phyloP scores from a whole-genome alignment of 2,797 vertebrate genomes.

The Falco biarmicus region DNA sequence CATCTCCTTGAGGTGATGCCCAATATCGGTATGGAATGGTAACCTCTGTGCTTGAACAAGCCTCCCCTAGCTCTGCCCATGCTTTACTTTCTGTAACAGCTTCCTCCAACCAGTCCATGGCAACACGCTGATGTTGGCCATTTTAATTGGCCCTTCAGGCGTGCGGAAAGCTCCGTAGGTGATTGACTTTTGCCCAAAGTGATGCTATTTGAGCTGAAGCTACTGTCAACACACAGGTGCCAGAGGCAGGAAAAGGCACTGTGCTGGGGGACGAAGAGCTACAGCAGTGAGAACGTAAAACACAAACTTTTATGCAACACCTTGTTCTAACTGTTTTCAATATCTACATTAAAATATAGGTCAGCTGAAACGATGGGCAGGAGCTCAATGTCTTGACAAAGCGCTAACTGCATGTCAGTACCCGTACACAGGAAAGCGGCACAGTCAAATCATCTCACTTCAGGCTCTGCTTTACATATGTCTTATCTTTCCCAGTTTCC shows the following conservation, averaged over 20 bases:
- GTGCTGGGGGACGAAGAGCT: fast-evolving
- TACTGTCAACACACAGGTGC: neutral
- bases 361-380: neutral
- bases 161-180: neutral
- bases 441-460: neutral
- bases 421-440: neutral
- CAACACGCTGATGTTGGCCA: neutral
- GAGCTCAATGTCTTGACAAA: neutral
- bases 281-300: neutral
- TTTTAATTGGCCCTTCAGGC: neutral
- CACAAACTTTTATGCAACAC: fast-evolving
- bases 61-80: neutral
- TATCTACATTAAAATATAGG: neutral
- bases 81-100: neutral
- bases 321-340: neutral
- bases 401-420: neutral
- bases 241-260: neutral
- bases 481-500: neutral
- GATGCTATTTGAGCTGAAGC: neutral
- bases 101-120: neutral
- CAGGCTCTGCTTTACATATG: neutral
- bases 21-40: neutral
- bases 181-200: neutral
- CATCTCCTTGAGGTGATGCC: neutral
- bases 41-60: neutral